phyloP scores from a whole-genome alignment of 1,140 invertebrate genomes.

The Druon quercuslanigerum region DNA sequence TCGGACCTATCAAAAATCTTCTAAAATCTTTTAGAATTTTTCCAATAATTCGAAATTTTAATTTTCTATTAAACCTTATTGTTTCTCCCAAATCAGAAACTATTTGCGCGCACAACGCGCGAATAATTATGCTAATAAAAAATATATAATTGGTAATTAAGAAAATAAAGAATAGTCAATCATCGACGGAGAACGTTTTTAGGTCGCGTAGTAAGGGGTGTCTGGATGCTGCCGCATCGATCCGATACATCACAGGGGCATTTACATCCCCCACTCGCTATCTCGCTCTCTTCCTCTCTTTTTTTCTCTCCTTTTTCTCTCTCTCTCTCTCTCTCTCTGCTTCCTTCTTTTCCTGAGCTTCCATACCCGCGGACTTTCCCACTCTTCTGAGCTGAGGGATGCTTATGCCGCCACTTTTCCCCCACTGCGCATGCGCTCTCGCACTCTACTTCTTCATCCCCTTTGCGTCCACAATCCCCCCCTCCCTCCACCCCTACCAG shows the following conservation, averaged over 20 bases:
- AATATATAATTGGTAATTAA: background rate
- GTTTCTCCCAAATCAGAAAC: too few species aligned
- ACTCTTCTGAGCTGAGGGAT: conserved; percentile 37
- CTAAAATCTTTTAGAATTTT: too few species aligned
- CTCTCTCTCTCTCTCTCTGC: conserved; percentile 46
- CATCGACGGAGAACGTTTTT: conserved; percentile 71
- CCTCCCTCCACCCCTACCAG: conserved; percentile 47
- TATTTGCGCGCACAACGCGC: too few species aligned
- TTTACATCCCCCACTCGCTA: conserved; percentile 71
- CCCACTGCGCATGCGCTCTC: conserved; percentile 47
- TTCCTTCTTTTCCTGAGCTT: conserved; percentile 36
- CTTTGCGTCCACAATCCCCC: conserved; percentile 37
- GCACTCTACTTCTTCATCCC: conserved; percentile 46
- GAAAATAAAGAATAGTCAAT: conserved; percentile 53
- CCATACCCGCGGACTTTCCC: conserved; percentile 42
- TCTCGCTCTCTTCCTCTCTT: conserved; percentile 45
- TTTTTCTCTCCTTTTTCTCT: too few species aligned
- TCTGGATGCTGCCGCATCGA: conserved; percentile 76
- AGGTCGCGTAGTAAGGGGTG: conserved; percentile 73
- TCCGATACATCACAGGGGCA: conserved; percentile 76
- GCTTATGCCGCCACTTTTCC: conserved; percentile 60
- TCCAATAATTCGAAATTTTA: too few species aligned
- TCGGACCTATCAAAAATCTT: too few species aligned
- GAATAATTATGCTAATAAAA: background rate
- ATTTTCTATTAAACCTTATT: too few species aligned